Evolutionary conservation across 2,888 invertebrate species (phyloP).

Genomic region (Drosophila atripex): DNA sequence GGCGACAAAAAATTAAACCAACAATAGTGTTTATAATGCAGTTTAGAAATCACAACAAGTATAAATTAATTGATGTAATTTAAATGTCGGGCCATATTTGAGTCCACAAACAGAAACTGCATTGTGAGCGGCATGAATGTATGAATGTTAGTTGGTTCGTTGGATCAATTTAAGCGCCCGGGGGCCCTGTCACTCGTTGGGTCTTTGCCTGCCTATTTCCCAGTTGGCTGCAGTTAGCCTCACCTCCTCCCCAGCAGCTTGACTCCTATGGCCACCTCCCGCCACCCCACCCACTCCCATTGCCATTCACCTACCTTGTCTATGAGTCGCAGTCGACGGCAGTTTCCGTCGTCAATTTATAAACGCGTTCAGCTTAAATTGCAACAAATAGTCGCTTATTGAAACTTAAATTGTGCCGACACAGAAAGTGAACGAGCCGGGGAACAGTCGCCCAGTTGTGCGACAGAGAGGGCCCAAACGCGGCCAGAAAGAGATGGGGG

Average conservation of each 20-base stretch:
- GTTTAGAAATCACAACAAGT: constrained; percentile 52
- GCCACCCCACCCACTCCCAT: not conserved
- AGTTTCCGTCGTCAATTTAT: constrained; percentile 75
- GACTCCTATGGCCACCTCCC: not conserved
- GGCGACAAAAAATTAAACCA: constrained; percentile 23
- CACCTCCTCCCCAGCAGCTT: not conserved
- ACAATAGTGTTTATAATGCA: constrained; percentile 19
- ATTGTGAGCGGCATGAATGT: constrained; percentile 26
- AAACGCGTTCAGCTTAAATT: constrained; percentile 78
- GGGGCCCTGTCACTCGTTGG: constrained; percentile 33
- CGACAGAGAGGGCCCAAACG: not conserved
- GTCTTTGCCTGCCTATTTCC: constrained; percentile 35
- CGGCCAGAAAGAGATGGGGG: constrained; percentile 42
- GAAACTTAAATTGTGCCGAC: constrained; percentile 79
- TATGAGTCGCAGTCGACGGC: constrained; percentile 56
- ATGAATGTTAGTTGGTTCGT: constrained; percentile 18
- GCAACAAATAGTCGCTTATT: constrained; percentile 79
- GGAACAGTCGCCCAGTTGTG: constrained; percentile 12
- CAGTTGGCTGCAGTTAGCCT: constrained; percentile 7
- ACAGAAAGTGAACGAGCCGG: constrained; percentile 60
- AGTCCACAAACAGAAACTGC: constrained; percentile 45
- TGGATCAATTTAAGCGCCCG: constrained; percentile 43
- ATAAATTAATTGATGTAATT: constrained; percentile 74
- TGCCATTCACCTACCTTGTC: constrained; percentile 27
- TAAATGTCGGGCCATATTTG: constrained; percentile 55